A percentile compares a stretch with the other conserved stretches of the same genome.
These are phyloP conservation scores for Isotomurus palustris DNA, from an alignment of 2,888 invertebrate genomes.

Conservation along the genomic window DNA sequence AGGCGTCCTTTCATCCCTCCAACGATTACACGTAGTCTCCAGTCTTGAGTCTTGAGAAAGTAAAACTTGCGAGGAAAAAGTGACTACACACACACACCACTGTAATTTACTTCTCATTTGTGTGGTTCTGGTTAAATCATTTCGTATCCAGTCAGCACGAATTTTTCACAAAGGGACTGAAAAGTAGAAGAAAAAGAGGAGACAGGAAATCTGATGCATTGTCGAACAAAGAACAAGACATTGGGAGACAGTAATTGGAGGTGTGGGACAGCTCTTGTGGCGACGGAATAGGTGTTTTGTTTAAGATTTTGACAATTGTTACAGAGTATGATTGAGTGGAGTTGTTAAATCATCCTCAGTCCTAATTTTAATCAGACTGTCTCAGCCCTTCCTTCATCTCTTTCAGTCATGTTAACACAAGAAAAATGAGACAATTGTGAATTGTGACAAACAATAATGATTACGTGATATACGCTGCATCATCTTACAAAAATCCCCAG, in stretches of 20 bases:
- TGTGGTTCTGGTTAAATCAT: not conserved
- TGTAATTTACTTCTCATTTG: constrained; percentile 19
- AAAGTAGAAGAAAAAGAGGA: too few species aligned
- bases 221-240: too few species aligned
- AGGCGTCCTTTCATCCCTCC: not conserved
- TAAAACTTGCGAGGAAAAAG: too few species aligned
- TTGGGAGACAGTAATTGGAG: not conserved
- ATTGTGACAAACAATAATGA: too few species aligned
- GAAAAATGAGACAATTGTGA: too few species aligned
- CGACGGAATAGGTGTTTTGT: constrained; percentile 17
- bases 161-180: constrained; percentile 9
- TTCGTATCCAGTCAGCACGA: constrained; percentile 13
- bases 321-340: not conserved
- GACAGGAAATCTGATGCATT: too few species aligned
- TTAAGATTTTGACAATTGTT: constrained; percentile 23
- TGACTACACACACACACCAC: constrained; percentile 6
- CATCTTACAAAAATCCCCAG: too few species aligned
- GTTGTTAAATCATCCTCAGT: not conserved
- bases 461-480: too few species aligned
- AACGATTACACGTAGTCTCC: not conserved
- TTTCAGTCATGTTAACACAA: too few species aligned
- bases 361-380: too few species aligned
- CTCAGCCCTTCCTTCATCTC: too few species aligned
- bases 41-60: not conserved
- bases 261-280: not conserved